Evolutionary conservation across 92 coral and sea anemone genomes (phyloP), one percentile per base, ranked within the genome.

Genomic region (Epizoanthus rinbou): DNA sequence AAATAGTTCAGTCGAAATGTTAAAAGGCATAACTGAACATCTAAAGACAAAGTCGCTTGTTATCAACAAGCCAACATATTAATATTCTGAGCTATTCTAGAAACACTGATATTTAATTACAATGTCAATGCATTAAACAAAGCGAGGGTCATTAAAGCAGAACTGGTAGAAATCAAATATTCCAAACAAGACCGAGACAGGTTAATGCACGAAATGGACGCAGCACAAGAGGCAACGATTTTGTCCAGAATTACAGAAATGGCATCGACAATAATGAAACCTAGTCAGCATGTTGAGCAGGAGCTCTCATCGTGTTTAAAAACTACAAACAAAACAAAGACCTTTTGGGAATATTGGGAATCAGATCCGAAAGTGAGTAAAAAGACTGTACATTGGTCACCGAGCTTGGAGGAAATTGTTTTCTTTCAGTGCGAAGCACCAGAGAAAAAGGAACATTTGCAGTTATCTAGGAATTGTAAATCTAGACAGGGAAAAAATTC

Each of bases 361-460:
- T 21, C 73, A 16, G 16, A 11, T 21, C 45, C 69, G 0, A 69
- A 62, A 21, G 71, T 41, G 5, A 8, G 2, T 0, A 78, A 78
- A 25, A 78, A 78, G 56, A 60, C 58, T 0, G 82, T 78, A 9
- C 82, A 78, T 7, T 78, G 82, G 82, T 78, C 82, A 17, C 82
- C 82, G 13, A 43, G 57, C 58, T 39, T 78, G 9, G 82, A 78
- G 21, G 50, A 41, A 39, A 15, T 78, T n/a, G 41, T 78, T 41
- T 10, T 78, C 18, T 78, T 62, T 22, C 82, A 78, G 16, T 78
- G 37, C 69, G 71, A 78, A 78, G 47, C 19, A 78, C 58, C 43
- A 19, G 82, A 62, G 24, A 78, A 5, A 43, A 13, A 63, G 33
- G 23, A 43, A 3, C 15, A 54, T 4, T 69, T 69, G 8, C 63